A percentile compares a stretch with the other conserved stretches of the same genome.
These are phyloP conservation scores for Malurus melanocephalus DNA, from an alignment of 2,113 vertebrate species.

Conservation along the genomic window DNA sequence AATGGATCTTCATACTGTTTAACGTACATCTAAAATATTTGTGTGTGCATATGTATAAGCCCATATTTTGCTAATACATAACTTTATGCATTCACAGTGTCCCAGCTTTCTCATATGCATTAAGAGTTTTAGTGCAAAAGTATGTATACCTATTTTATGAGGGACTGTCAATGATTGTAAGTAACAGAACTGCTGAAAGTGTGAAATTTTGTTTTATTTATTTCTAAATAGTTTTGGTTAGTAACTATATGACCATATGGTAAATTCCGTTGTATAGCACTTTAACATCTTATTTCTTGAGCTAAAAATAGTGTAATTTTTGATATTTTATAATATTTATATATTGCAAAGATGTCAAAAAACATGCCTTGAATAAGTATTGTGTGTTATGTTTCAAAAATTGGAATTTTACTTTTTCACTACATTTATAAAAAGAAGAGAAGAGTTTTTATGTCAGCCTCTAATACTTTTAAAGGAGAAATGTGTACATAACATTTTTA, in stretches of 20 bases:
- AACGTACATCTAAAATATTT: slow-evolving; percentile 33
- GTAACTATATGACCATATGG: slow-evolving; percentile 4
- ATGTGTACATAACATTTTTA: slow-evolving; percentile 22
- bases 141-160: slow-evolving; percentile 55
- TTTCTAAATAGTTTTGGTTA: slow-evolving; percentile 49
- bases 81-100: slow-evolving; percentile 58
- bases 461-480: slow-evolving; percentile 25
- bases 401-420: slow-evolving; percentile 11
- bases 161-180: slow-evolving; percentile 59
- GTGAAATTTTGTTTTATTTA: slow-evolving; percentile 60
- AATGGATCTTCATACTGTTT: background rate
- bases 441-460: slow-evolving; percentile 26
- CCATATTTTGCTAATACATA: slow-evolving; percentile 36
- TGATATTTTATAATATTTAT: slow-evolving; percentile 26
- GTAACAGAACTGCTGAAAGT: slow-evolving; percentile 54
- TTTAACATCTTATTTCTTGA: slow-evolving; percentile 18
- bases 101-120: slow-evolving; percentile 56
- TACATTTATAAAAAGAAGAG: slow-evolving; percentile 22
- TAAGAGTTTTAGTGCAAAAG: slow-evolving; percentile 59
- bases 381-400: slow-evolving; percentile 46
- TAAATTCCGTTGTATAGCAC: slow-evolving; percentile 20
- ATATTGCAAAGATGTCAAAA: slow-evolving; percentile 25
- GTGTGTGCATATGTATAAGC: slow-evolving; percentile 61
- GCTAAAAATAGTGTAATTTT: slow-evolving; percentile 23
- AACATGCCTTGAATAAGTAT: slow-evolving; percentile 16